Conservation (phyloP, 2,888 invertebrate species). For the Melanostoma scalare region DNA sequence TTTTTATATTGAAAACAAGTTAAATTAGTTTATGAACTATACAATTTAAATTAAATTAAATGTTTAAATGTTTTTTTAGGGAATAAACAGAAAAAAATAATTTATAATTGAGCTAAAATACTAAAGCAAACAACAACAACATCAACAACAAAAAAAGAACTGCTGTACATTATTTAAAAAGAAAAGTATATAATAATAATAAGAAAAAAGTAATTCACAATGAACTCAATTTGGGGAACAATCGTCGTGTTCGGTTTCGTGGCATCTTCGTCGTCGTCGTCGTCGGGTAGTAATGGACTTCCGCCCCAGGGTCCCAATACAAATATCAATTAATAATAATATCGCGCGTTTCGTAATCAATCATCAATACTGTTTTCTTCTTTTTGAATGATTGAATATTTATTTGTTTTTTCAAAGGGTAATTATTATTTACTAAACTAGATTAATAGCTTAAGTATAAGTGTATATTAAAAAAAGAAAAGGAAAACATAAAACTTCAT, state of each 20-base stretch:
- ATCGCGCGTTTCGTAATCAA: constrained; percentile 59
- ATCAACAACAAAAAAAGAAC: constrained; percentile 70
- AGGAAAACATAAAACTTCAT: constrained; percentile 54
- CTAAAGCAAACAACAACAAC: constrained; percentile 35
- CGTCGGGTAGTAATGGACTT: constrained; percentile 76
- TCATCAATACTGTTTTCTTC: constrained; percentile 30
- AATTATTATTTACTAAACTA: constrained; percentile 24
- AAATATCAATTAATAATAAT: constrained; percentile 45
- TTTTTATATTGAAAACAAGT: constrained; percentile 69
- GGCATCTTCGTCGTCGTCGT: constrained; percentile 57
- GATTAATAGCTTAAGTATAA: constrained; percentile 57
- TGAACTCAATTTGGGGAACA: constrained; percentile 75
- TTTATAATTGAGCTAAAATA: constrained; percentile 19
- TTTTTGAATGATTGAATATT: not conserved
- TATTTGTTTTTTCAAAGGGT: constrained; percentile 28
- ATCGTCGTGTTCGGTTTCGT: constrained; percentile 77
- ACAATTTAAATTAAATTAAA: constrained; percentile 68
- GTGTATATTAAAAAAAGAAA: constrained; percentile 50
- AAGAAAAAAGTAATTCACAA: constrained; percentile 72
- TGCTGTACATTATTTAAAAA: constrained; percentile 66
- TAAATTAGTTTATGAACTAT: constrained; percentile 43
- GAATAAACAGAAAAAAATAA: constrained; percentile 57
- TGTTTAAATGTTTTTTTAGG: constrained; percentile 35
- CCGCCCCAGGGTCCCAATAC: constrained; percentile 81
- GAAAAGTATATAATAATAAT: constrained; percentile 70